Evolutionary conservation across 2,113 vertebrate species (phyloP).

Genomic region (Chionis minor): DNA sequence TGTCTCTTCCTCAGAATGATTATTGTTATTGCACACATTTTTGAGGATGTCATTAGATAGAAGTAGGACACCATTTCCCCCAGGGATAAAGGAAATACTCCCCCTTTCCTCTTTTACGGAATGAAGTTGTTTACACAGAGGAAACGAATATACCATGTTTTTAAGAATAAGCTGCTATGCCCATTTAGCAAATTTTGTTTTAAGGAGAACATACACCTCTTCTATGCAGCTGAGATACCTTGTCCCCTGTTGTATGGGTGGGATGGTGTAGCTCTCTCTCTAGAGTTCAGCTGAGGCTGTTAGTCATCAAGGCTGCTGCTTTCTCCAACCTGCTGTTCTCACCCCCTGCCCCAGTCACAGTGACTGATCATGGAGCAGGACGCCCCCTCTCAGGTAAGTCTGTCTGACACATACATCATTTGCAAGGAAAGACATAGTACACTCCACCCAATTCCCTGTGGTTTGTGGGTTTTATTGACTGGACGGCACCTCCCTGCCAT

Average conservation of each 20-base stretch:
- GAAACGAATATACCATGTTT: not conserved
- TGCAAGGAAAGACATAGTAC: not conserved
- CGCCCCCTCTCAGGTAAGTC: not conserved
- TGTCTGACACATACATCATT: not conserved
- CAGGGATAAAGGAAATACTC: not conserved
- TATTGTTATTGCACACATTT: not conserved
- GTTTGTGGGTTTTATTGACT: not conserved
- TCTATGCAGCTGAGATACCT: not conserved
- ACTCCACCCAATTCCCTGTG: not conserved
- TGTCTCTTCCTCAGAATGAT: not conserved
- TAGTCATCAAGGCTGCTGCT: not conserved
- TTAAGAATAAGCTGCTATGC: not conserved
- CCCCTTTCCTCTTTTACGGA: not conserved
- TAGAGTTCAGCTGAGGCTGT: not conserved
- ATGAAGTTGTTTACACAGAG: not conserved
- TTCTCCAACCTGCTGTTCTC: not conserved
- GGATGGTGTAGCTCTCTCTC: not conserved
- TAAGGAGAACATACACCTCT: fast-evolving
- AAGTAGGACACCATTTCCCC: not conserved
- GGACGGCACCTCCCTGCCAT: not conserved
- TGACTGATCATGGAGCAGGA: fast-evolving
- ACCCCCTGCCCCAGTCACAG: not conserved
- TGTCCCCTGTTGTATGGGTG: not conserved
- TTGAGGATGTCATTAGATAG: not conserved
- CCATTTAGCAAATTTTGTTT: not conserved